phyloP scores from a whole-genome alignment of 2,113 vertebrate genomes.

The Phocoena phocoena region DNA sequence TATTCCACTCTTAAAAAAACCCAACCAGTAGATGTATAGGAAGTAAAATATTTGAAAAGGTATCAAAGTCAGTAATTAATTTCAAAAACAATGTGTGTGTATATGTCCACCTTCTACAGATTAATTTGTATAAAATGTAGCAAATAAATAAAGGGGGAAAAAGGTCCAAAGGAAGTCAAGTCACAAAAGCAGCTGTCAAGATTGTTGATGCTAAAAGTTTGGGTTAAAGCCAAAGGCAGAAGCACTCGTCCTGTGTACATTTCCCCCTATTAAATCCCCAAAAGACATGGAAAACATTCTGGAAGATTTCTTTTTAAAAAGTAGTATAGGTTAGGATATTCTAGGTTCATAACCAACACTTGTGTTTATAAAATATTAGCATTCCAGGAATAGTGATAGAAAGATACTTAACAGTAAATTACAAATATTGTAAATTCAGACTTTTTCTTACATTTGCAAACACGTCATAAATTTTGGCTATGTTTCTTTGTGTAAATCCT shows the following conservation, averaged over 20 bases:
- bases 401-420: conserved; percentile 71
- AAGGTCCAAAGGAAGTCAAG: conserved; percentile 62
- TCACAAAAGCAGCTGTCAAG: conserved; percentile 67
- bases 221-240: conserved; percentile 49
- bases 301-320: conserved; percentile 54
- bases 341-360: conserved; percentile 48
- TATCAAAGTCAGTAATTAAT: conserved; percentile 39
- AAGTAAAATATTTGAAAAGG: conserved; percentile 52
- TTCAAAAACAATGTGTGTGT: conserved; percentile 39
- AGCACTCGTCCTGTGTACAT: conserved; percentile 8
- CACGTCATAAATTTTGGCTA: conserved; percentile 85
- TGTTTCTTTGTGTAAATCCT: conserved; percentile 80
- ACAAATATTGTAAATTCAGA: conserved; percentile 77
- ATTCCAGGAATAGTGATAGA: conserved; percentile 81
- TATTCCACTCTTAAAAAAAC: not conserved
- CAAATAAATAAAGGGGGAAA: not conserved
- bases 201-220: conserved; percentile 62
- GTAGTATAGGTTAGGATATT: conserved; percentile 55
- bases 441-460: conserved; percentile 81
- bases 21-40: conserved; percentile 9
- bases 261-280: conserved; percentile 29
- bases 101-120: not conserved
- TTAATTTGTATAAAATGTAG: conserved; percentile 23
- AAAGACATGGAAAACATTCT: conserved; percentile 55
- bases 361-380: conserved; percentile 75